Percentiles rank a stretch among this genome's conserved stretches.
Evolutionary conservation across 92 coral and sea anemone species (phyloP).

Genomic region (Phymanthus crucifer): DNA sequence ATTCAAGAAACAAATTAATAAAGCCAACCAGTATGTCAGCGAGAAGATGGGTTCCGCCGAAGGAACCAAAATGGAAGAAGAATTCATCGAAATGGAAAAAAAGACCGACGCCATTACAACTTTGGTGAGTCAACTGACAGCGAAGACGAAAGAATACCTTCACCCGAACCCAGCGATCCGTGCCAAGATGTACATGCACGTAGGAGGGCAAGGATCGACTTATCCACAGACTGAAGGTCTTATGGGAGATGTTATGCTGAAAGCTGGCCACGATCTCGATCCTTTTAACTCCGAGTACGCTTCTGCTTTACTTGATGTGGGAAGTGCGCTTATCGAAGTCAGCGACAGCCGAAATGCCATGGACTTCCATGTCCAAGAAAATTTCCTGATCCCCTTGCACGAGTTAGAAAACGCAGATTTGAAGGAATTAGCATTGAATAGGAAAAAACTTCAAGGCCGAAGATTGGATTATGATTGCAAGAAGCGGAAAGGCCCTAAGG

Average conservation of each 20-base stretch:
- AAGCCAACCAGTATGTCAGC: slow-evolving; percentile 91
- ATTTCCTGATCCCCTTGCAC: slow-evolving; percentile 64
- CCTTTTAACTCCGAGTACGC: slow-evolving; percentile 64
- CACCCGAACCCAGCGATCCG: slow-evolving; percentile 78
- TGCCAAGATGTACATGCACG: slow-evolving; percentile 82
- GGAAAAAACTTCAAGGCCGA: slow-evolving; percentile 81
- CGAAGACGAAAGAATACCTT: slow-evolving; percentile 81
- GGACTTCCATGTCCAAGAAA: slow-evolving; percentile 72
- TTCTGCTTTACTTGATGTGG: slow-evolving; percentile 81
- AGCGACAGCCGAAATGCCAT: slow-evolving; percentile 66
- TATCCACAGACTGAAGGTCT: slow-evolving; percentile 83
- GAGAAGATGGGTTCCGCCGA: slow-evolving; percentile 92
- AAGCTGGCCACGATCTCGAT: slow-evolving; percentile 78
- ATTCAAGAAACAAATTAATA: slow-evolving; percentile 84
- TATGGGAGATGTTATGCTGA: slow-evolving; percentile 77
- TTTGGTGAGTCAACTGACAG: slow-evolving; percentile 60
- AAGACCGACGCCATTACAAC: slow-evolving; percentile 75
- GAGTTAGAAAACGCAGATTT: slow-evolving; percentile 68
- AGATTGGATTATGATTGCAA: slow-evolving; percentile 83
- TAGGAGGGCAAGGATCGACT: slow-evolving; percentile 57
- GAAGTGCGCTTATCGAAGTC: slow-evolving; percentile 73
- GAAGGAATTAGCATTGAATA: slow-evolving; percentile 69
- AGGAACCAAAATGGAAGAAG: slow-evolving; percentile 86
- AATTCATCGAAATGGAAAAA: slow-evolving; percentile 71
- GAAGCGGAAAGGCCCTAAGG: slow-evolving; percentile 69